Evolutionary conservation across 2,113 vertebrate species (phyloP).

Genomic region (Passerina amoena): DNA sequence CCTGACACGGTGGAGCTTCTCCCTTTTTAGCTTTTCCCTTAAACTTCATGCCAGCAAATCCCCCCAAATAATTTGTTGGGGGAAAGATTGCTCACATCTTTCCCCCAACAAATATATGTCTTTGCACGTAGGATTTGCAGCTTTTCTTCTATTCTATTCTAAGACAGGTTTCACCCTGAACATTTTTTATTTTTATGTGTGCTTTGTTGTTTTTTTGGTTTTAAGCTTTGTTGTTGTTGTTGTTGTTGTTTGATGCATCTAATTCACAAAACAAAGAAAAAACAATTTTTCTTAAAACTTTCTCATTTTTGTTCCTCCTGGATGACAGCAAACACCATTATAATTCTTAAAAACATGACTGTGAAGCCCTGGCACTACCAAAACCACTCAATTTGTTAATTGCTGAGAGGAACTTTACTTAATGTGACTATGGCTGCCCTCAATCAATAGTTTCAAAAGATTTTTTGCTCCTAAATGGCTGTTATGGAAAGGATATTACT

Average conservation of each 20-base stretch:
- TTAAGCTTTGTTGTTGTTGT: not conserved
- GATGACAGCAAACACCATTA: not conserved
- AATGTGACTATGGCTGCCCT: not conserved
- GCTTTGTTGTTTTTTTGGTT: not conserved
- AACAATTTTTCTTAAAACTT: not conserved
- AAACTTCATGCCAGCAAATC: not conserved
- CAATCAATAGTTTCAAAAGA: not conserved
- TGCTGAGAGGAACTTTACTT: not conserved
- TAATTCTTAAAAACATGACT: not conserved
- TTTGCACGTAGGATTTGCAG: accelerated
- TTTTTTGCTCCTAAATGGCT: not conserved
- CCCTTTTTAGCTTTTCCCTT: not conserved
- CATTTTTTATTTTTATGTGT: not conserved
- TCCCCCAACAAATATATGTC: not conserved
- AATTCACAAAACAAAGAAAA: not conserved
- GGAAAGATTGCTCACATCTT: not conserved
- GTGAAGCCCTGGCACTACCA: not conserved
- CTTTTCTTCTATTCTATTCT: not conserved
- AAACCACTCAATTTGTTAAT: constrained; percentile 1
- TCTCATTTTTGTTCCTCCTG: not conserved
- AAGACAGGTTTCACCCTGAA: not conserved
- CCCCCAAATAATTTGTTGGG: not conserved
- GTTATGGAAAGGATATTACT: constrained; percentile 10
- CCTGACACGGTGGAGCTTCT: not conserved
- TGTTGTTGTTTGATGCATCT: not conserved